Percentiles rank a stretch among this genome's conserved stretches.
phyloP scores from a whole-genome alignment of 2,113 vertebrate species.

The Phoenicopterus ruber region DNA sequence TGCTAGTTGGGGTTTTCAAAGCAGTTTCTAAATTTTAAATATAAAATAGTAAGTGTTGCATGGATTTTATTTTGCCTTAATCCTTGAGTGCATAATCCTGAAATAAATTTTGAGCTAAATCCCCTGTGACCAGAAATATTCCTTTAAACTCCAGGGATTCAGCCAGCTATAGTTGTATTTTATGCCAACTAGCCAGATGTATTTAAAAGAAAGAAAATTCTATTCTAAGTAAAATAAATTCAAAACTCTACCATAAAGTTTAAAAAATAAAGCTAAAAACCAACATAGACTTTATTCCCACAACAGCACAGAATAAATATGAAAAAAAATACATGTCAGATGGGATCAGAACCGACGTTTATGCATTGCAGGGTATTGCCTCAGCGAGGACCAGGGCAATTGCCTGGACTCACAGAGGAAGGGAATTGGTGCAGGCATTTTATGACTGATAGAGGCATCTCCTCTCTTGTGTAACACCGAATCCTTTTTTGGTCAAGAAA shows the following conservation, averaged over 20 bases:
- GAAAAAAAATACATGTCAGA: neutral
- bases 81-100: slow-evolving; percentile 26
- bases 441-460: neutral
- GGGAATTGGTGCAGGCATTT: neutral
- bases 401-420: neutral
- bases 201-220: slow-evolving; percentile 40
- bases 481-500: neutral
- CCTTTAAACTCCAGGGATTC: slow-evolving; percentile 47
- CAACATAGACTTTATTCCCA: neutral
- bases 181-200: slow-evolving; percentile 41
- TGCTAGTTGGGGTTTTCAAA: slow-evolving; percentile 4
- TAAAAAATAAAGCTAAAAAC: neutral
- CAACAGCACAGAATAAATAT: neutral
- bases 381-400: neutral
- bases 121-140: slow-evolving; percentile 37
- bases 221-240: slow-evolving; percentile 53
- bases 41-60: slow-evolving; percentile 13
- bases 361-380: neutral
- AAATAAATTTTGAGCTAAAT: slow-evolving; percentile 39
- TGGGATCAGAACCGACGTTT: neutral
- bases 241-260: slow-evolving; percentile 7
- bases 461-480: neutral
- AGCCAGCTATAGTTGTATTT: neutral
- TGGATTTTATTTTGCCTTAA: slow-evolving; percentile 39
- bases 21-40: neutral